Conservation (phyloP, 2,888 invertebrate genomes). For the Saturnia pavonia region DNA sequence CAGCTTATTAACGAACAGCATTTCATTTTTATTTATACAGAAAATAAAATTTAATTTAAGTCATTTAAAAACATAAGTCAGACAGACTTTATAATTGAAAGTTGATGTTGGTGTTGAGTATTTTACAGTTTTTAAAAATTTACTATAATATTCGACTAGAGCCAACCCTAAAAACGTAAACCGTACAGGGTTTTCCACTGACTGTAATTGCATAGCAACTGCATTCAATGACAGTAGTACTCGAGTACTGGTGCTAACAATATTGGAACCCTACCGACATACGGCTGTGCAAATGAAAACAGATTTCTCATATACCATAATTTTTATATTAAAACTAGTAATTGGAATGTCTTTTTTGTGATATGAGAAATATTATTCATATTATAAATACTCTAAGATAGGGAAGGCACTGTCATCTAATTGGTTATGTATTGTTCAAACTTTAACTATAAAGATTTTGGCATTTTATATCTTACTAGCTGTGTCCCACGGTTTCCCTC, state of each 20-base stretch:
- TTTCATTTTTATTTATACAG: too few relatives aligned
- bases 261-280: not conserved
- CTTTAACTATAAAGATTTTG: too few relatives aligned
- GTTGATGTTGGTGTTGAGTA: not conserved
- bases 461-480: too few relatives aligned
- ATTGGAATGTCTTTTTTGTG: not conserved
- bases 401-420: too few relatives aligned
- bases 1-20: too few relatives aligned
- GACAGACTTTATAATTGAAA: too few relatives aligned
- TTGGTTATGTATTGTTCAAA: too few relatives aligned
- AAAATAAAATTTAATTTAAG: too few relatives aligned
- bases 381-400: too few relatives aligned
- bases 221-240: conserved; percentile 4
- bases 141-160: not conserved
- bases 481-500: too few relatives aligned
- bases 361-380: not conserved
- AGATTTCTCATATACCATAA: not conserved
- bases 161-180: not conserved
- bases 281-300: not conserved
- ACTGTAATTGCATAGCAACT: not conserved
- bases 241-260: not conserved
- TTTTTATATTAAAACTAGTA: not conserved
- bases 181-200: not conserved
- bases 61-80: too few relatives aligned
- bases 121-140: not conserved